Conservation (phyloP, 2,113 vertebrate species). For the Cavia aperea region DNA sequence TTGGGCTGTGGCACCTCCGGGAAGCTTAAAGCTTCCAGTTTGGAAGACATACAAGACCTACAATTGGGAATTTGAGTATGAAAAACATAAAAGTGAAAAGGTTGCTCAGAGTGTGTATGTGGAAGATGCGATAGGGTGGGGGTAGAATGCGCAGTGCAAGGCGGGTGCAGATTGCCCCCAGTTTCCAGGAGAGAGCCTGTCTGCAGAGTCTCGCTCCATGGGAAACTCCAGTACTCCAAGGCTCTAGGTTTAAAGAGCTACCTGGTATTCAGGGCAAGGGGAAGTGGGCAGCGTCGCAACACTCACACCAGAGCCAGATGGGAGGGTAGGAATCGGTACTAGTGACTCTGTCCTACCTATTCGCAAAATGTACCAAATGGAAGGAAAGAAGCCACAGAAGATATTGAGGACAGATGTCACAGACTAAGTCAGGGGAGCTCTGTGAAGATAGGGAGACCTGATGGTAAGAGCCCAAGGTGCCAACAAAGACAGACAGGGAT, state of each 20-base stretch:
- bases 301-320: neutral
- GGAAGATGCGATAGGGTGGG: neutral
- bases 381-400: neutral
- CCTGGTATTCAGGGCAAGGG: neutral
- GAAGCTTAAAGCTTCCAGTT: neutral
- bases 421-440: too few species aligned
- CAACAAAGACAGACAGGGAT: neutral
- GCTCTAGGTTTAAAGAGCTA: neutral
- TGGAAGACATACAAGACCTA: neutral
- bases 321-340: neutral
- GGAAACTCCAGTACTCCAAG: neutral
- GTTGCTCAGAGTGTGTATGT: too few species aligned
- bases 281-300: fast-evolving
- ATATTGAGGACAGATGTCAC: neutral
- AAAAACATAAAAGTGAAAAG: fast-evolving
- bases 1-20: neutral
- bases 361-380: neutral
- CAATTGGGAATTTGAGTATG: neutral
- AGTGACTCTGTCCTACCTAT: neutral
- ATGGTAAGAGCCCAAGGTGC: neutral
- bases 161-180: neutral
- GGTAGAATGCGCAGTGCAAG: too few species aligned
- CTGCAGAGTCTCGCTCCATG: neutral
- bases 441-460: neutral
- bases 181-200: neutral